These are phyloP conservation scores for Otus scops DNA, from an alignment of 2,797 vertebrate species.

Conservation along the genomic window DNA sequence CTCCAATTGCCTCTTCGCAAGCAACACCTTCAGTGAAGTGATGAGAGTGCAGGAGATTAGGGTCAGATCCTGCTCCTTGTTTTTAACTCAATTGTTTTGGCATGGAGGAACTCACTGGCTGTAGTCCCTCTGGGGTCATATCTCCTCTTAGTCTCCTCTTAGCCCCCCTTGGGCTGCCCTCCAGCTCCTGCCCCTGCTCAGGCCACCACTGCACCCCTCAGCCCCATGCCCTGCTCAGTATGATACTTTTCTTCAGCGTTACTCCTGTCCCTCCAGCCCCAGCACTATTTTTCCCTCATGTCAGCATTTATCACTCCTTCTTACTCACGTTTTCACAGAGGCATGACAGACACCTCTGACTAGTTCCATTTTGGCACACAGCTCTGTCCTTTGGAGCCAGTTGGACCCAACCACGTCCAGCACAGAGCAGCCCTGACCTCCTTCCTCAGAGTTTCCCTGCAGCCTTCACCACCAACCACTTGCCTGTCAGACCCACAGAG, in stretches of 20 bases:
- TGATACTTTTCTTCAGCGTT: not conserved
- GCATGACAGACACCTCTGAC: not conserved
- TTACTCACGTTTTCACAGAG: not conserved
- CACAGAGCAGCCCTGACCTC: not conserved
- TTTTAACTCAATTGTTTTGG: not conserved
- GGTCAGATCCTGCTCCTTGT: not conserved
- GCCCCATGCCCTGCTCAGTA: not conserved
- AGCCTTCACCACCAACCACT: not conserved
- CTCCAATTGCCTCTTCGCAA: fast-evolving
- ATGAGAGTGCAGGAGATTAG: not conserved
- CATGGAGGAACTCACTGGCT: not conserved
- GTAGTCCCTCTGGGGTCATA: not conserved
- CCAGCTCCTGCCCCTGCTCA: not conserved
- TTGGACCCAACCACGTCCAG: fast-evolving
- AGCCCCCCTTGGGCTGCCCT: fast-evolving
- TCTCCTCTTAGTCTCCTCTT: not conserved
- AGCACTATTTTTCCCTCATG: not conserved
- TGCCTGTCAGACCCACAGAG: not conserved
- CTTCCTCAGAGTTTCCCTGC: not conserved
- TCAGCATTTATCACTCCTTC: not conserved
- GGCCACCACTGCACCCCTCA: not conserved
- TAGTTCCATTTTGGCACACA: fast-evolving
- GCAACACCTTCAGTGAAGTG: not conserved
- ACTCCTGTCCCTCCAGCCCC: not conserved
- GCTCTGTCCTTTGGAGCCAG: not conserved